Evolutionary conservation across 2,888 invertebrate genomes (phyloP).

Genomic region (Microctonus brassicae): DNA sequence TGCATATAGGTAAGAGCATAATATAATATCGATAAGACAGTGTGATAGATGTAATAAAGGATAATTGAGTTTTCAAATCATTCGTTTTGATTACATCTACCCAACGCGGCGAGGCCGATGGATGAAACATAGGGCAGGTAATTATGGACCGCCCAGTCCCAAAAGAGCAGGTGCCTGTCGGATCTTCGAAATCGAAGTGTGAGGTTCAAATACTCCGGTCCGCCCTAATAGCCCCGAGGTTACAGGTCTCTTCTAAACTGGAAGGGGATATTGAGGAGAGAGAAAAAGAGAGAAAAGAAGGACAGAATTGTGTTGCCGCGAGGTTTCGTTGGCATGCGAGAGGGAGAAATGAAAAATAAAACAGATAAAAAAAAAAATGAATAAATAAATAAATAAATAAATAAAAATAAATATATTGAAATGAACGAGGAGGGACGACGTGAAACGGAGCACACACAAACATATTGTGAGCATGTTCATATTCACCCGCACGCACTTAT

Average conservation of each 20-base stretch:
- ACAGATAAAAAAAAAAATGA: too few relatives aligned
- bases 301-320: not conserved
- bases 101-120: constrained; percentile 54
- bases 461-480: constrained; percentile 5
- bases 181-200: constrained; percentile 64
- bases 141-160: constrained; percentile 67
- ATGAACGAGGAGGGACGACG: not conserved
- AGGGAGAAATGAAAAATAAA: not conserved
- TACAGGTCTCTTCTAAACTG: constrained; percentile 62
- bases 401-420: constrained; percentile 1
- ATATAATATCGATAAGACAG: constrained; percentile 16
- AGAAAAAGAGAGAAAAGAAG: not conserved
- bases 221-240: constrained; percentile 67
- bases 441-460: not conserved
- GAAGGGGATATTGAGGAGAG: constrained; percentile 41
- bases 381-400: not conserved
- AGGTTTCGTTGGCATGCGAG: not conserved
- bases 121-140: constrained; percentile 66
- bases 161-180: constrained; percentile 67
- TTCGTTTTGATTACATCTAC: constrained; percentile 68
- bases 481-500: constrained; percentile 9
- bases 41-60: constrained; percentile 63
- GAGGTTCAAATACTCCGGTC: constrained; percentile 66
- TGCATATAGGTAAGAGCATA: not conserved
- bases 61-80: constrained; percentile 69